Evolutionary conservation across 2,113 vertebrate genomes (phyloP).

Genomic region (Odocoileus virginianus): DNA sequence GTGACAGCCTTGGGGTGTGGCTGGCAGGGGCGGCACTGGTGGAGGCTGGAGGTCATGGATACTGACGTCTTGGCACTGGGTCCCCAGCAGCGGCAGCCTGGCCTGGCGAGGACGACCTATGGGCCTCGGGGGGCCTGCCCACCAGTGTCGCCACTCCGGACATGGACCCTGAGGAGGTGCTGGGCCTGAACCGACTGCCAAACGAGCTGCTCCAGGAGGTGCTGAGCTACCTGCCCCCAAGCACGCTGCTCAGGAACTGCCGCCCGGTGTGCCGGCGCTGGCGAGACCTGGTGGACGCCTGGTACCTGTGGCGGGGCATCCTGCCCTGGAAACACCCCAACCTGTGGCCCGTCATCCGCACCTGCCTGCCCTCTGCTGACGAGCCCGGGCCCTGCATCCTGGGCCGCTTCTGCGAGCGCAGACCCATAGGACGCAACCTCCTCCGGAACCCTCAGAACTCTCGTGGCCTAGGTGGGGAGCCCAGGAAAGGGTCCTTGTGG

Average conservation of each 20-base stretch:
- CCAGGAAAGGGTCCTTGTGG: fast-evolving
- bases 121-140: not conserved
- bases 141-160: not conserved
- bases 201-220: conserved; percentile 58
- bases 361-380: not conserved
- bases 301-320: conserved; percentile 53
- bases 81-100: not conserved
- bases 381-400: not conserved
- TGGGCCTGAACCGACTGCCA: conserved; percentile 39
- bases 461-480: conserved; percentile 21
- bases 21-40: too few relatives aligned
- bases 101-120: not conserved
- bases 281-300: conserved; percentile 50
- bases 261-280: conserved; percentile 54
- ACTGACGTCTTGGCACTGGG: not conserved
- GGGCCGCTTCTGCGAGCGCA: conserved; percentile 17
- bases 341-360: not conserved
- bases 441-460: conserved; percentile 39
- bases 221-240: conserved; percentile 60
- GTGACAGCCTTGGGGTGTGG: not conserved
- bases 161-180: not conserved
- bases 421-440: conserved; percentile 53
- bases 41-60: not conserved
- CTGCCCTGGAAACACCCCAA: not conserved
- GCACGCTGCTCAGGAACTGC: conserved; percentile 23